phyloP scores from a whole-genome alignment of 2,113 vertebrate species.

The Pogona vitticeps region DNA sequence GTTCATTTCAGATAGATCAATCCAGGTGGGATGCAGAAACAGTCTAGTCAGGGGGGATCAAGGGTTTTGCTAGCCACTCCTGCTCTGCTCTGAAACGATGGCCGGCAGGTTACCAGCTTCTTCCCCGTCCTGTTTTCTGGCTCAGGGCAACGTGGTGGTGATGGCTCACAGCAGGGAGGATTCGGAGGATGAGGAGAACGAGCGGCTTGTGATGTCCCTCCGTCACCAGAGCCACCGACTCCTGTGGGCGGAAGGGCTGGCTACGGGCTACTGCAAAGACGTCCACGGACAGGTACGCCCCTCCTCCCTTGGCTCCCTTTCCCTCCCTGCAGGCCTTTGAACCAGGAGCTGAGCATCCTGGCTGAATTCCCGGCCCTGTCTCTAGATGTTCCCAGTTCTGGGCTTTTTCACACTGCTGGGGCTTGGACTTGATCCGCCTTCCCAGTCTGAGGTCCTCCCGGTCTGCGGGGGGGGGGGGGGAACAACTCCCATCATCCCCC shows the following conservation, averaged over 20 bases:
- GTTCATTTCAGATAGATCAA: neutral
- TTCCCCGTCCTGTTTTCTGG: rapidly evolving
- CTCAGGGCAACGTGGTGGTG: slow-evolving; percentile 87
- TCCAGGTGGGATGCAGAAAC: too few relatives aligned
- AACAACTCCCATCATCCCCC: too few relatives aligned
- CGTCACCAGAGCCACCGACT: slow-evolving; percentile 86
- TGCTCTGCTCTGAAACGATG: rapidly evolving
- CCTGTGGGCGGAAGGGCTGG: slow-evolving; percentile 86
- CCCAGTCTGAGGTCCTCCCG: too few relatives aligned
- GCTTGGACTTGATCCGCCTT: too few relatives aligned
- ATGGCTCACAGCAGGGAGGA: slow-evolving; percentile 75
- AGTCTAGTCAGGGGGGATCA: neutral
- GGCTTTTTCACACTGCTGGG: neutral
- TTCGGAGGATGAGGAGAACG: slow-evolving; percentile 75
- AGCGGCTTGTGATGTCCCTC: slow-evolving; percentile 80
- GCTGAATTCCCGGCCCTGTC: neutral
- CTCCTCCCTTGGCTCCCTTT: rapidly evolving
- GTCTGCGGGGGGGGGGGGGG: too few relatives aligned
- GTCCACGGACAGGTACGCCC: slow-evolving; percentile 88
- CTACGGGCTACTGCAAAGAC: slow-evolving; percentile 92
- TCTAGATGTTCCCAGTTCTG: neutral
- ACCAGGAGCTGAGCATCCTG: neutral
- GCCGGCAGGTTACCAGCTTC: rapidly evolving
- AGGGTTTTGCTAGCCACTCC: rapidly evolving
- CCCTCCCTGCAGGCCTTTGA: neutral